Base-by-base conservation (phyloP, 2,888 invertebrate genomes). In the Nymphalis polychloros region DNA sequence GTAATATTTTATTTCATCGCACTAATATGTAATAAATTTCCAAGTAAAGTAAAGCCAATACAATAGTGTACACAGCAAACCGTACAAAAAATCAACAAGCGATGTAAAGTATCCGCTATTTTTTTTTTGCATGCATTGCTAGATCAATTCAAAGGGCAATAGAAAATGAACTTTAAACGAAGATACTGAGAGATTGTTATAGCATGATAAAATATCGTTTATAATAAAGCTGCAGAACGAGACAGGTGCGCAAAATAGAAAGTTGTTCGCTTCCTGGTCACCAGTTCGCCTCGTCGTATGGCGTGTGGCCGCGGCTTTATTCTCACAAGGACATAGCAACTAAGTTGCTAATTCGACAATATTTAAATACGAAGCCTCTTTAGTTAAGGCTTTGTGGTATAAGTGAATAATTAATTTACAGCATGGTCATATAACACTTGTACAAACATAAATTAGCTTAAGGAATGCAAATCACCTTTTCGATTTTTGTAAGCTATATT, bases 171-270 rank as follows among this genome's bases (percentile, higher is more conserved):
- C 72, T 52, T 71, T 78, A 76, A 19, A 3, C 0, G 0, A 31
- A 8, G 7, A 27, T 4, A 41, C 19, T 53, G 46, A 68, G 64
- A 68, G 83, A 78, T 76, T 69, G 77, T 74, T 78, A 76, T 84
- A 50, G 75, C 71, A 72, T 77, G 78, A 72, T 69, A 67, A 72
- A 75, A 73, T 76, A 69, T 72, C 52, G 31, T 76, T 79, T 77
- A 79, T 78, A 79, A 81, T 81, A 85, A 84, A 87, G 84, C 79
- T 81, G 85, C 84, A 85, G 83, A 84, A 84, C 88, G 84, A 82
- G 88, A 89, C 92, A 92, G 92, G 92, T 92, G 92, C 83, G 83
- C 85, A 89, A 92, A 92, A 91, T 90, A 84, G 92, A 92, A 92
- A 92, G 92, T 92, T 90, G 92, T 91, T 90, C 87, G 85, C 91